Percentiles rank a stretch among this genome's conserved stretches.
These are phyloP conservation scores for Baronia brevicornis DNA, from an alignment of 2,888 invertebrate species.

Conservation along the genomic window DNA sequence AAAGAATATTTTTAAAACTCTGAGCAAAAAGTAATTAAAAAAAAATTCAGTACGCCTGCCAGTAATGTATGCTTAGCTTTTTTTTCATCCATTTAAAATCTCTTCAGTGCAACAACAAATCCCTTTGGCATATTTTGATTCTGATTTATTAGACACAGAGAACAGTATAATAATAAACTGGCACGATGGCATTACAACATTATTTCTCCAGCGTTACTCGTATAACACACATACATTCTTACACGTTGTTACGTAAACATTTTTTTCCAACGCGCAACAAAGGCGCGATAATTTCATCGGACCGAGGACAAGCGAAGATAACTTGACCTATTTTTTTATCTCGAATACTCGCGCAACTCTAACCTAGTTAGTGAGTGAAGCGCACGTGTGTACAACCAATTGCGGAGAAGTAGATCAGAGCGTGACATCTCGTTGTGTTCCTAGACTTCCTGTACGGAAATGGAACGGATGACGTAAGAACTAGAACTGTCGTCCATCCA, in stretches of 20 bases:
- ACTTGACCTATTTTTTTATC: conserved; percentile 76
- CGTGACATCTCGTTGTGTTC: conserved; percentile 31
- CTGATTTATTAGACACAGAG: too few species aligned
- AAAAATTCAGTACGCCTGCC: too few species aligned
- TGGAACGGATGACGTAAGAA: conserved; percentile 33
- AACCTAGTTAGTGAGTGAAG: conserved; percentile 61
- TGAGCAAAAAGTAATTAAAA: too few species aligned
- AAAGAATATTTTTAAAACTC: too few species aligned
- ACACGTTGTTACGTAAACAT: conserved; percentile 45
- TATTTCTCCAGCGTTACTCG: too few species aligned
- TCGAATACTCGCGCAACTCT: conserved; percentile 56
- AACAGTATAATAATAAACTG: too few species aligned
- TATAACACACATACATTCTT: not conserved
- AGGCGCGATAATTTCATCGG: conserved; percentile 60
- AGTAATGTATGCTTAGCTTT: too few species aligned
- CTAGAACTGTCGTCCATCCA: too few species aligned
- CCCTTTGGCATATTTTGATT: too few species aligned
- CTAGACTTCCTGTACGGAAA: conserved; percentile 29
- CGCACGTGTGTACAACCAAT: conserved; percentile 48
- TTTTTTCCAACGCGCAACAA: conserved; percentile 61
- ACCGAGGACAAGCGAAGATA: conserved; percentile 71
- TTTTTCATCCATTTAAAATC: too few species aligned
- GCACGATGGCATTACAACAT: too few species aligned
- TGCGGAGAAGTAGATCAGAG: conserved; percentile 40
- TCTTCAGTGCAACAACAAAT: too few species aligned